These are phyloP conservation scores for Conistra vaccinii DNA, from an alignment of 2,888 invertebrate genomes.

Conservation along the genomic window DNA sequence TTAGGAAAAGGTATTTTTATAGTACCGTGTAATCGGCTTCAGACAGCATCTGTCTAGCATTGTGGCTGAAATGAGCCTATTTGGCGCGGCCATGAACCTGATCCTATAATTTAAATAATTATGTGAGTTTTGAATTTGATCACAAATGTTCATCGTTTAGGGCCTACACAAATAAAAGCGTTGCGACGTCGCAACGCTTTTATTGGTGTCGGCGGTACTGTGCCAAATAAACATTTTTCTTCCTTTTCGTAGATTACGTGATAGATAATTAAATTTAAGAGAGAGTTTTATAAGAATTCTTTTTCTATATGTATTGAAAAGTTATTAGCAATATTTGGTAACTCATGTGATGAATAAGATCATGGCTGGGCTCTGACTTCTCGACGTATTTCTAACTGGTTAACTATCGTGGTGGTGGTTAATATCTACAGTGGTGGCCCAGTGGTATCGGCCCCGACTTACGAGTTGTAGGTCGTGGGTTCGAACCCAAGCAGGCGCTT, in stretches of 20 bases:
- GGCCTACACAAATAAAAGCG: too few species aligned
- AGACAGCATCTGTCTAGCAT: neutral
- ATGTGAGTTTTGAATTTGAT: too few species aligned
- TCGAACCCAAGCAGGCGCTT: too few species aligned
- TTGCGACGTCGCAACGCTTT: too few species aligned
- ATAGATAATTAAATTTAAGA: neutral
- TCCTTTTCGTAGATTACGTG: neutral
- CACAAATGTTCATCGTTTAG: too few species aligned
- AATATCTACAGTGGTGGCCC: too few species aligned
- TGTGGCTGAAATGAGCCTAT: neutral
- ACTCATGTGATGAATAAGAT: neutral
- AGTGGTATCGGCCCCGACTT: too few species aligned
- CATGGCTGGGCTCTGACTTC: slow-evolving; percentile 14
- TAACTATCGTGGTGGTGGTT: too few species aligned
- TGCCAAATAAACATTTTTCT: neutral
- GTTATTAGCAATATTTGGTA: slow-evolving; percentile 8
- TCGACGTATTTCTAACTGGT: neutral
- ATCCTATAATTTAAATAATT: neutral
- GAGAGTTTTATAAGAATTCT: neutral
- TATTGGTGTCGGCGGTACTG: neutral
- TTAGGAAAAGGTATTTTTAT: neutral
- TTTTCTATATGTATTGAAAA: too few species aligned
- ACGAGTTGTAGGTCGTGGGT: too few species aligned
- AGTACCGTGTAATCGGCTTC: neutral
- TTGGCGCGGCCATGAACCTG: neutral